Conservation (phyloP, 1,140 invertebrate genomes). For the Chionoecetes opilio region DNA sequence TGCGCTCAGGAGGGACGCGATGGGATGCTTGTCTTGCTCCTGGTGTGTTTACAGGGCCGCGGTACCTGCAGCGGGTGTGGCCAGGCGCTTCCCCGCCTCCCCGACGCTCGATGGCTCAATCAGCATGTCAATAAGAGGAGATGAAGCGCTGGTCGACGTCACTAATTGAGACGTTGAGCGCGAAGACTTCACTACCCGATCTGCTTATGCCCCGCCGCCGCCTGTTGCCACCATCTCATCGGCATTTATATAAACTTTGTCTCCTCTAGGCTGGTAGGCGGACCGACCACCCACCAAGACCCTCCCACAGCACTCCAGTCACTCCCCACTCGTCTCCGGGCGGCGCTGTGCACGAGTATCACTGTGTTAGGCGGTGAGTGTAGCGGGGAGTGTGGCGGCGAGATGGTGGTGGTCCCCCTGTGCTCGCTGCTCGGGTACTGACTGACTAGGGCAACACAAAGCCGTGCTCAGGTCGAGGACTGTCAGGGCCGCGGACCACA, state of each 20-base stretch:
- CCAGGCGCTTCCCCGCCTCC: conserved; percentile 13
- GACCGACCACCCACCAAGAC: conserved; percentile 57
- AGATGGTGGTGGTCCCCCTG: conserved; percentile 60
- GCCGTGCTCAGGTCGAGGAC: conserved; percentile 73
- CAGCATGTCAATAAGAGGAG: conserved; percentile 66
- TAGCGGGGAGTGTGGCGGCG: conserved; percentile 35
- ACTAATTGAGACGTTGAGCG: conserved; percentile 69
- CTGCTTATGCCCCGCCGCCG: conserved; percentile 59
- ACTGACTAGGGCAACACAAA: conserved; percentile 76
- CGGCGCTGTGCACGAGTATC: neutral
- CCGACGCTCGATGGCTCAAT: conserved; percentile 64
- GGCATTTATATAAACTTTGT: conserved; percentile 69
- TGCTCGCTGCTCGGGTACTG: conserved; percentile 71
- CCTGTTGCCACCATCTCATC: conserved; percentile 64
- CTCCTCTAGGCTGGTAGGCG: conserved; percentile 39
- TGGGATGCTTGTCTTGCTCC: neutral
- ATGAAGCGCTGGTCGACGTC: conserved; percentile 60
- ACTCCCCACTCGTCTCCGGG: neutral
- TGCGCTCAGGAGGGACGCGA: neutral
- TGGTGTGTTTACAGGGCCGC: conserved; percentile 11
- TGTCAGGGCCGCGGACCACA: conserved; percentile 73
- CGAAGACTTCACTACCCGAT: conserved; percentile 69
- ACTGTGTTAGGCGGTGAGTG: conserved; percentile 31
- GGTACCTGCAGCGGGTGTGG: neutral
- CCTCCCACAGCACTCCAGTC: conserved; percentile 12